Evolutionary conservation across 2,888 invertebrate genomes (phyloP), one percentile per base, ranked within the genome.

Genomic region (Calliopum simillimum): DNA sequence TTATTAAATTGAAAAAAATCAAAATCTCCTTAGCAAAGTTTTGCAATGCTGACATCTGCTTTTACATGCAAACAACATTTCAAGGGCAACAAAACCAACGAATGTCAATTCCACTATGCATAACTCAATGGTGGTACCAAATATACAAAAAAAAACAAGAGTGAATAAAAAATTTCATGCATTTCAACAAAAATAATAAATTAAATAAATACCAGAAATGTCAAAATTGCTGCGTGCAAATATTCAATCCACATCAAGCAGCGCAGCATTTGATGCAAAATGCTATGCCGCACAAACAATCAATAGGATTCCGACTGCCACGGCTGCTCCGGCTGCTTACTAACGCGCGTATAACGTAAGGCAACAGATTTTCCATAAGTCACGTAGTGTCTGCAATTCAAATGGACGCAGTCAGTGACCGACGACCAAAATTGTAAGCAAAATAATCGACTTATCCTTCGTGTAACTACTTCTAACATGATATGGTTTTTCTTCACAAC

Each of bases 281-380:
- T 33, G 33, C 33, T 33, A 33, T 5, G 33, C 33, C 33, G 33
- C 33, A 6, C 33, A 33, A 33, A 33, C 8, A 33, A 33, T 33
- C 33, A 4, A 33, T 6, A 33, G 2, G n/a, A n/a, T n/a, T n/a
- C 33, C 5, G 33, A 33, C 33, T 33, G 33, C n/a, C n/a, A n/a
- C n/a, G n/a, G n/a, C n/a, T n/a, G n/a, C n/a, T n/a, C n/a, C 33
- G 33, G 33, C 33, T 33, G 33, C 33, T n/a, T n/a, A n/a, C n/a
- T 33, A 8, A 8, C 33, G 8, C 33, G 33, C 33, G 33, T 33
- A 8, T 33, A 65, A 58, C 62, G 71, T 75, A 76, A 77, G 75
- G 71, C 73, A 58, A 59, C 41, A 71, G 76, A 77, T 77, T 77
- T 75, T 70, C 68, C 33, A 63, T 71, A 72, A 71, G 77, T 76